Conservation (phyloP, 2,113 vertebrate genomes). For the Amblyornis subalaris region DNA sequence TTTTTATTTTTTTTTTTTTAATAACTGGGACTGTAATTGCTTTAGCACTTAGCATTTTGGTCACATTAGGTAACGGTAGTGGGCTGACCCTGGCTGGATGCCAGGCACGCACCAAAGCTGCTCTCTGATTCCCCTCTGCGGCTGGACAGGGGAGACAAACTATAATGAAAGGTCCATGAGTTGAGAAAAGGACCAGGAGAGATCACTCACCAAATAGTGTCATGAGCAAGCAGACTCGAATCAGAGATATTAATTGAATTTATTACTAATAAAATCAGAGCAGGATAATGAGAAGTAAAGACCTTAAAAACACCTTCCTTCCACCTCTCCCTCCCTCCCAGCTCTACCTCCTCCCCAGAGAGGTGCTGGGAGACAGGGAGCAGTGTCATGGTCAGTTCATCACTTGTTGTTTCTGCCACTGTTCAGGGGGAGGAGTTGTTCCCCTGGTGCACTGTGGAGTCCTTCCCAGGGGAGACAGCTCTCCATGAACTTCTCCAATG, state of each 20-base stretch:
- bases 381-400: neutral
- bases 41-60: neutral
- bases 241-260: neutral
- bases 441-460: fast-evolving
- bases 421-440: neutral
- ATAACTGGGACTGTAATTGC: neutral
- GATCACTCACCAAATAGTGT: neutral
- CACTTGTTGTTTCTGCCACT: fast-evolving
- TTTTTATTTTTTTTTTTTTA: neutral
- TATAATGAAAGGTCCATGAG: neutral
- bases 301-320: neutral
- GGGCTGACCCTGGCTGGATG: neutral
- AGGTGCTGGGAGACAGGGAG: neutral
- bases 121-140: neutral
- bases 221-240: neutral
- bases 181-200: neutral
- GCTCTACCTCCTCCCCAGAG: neutral
- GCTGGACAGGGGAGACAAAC: neutral
- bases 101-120: neutral
- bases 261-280: neutral
- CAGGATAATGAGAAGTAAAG: neutral
- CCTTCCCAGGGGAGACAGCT: fast-evolving
- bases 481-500: neutral
- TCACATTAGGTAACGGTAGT: neutral
- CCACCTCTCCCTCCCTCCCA: neutral